Percentiles rank a stretch among this genome's conserved stretches.
These are phyloP conservation scores for Drosophila fuyamai DNA, from an alignment of 1,140 invertebrate species.

Conservation along the genomic window DNA sequence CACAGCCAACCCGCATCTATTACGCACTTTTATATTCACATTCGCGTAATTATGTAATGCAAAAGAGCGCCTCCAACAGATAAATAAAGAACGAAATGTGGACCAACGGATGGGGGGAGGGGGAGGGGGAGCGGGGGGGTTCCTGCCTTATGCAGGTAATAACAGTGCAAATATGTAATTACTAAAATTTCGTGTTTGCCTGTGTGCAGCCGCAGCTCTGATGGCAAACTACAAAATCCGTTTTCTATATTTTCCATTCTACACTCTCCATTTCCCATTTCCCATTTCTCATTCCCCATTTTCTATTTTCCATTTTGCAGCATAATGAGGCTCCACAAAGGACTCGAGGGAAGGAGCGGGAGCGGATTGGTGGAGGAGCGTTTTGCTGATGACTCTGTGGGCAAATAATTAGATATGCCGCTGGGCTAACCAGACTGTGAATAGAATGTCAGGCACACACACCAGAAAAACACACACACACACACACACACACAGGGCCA, in stretches of 20 bases:
- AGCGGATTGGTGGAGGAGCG: slow-evolving; percentile 14
- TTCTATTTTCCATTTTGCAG: not conserved
- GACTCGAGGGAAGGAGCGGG: not conserved
- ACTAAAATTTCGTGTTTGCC: slow-evolving; percentile 22
- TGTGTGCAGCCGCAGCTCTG: slow-evolving; percentile 12
- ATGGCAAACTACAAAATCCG: slow-evolving; percentile 40
- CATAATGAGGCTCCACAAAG: slow-evolving; percentile 41
- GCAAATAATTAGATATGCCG: slow-evolving; percentile 62
- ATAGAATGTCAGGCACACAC: slow-evolving; percentile 44
- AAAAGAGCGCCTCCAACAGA: slow-evolving; percentile 12
- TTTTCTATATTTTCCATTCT: slow-evolving; percentile 39
- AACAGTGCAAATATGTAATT: slow-evolving; percentile 55
- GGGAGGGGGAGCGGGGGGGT: not conserved
- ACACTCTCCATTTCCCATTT: no score
- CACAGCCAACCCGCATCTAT: slow-evolving; percentile 20
- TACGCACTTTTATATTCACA: slow-evolving; percentile 53
- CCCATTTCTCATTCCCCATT: not conserved
- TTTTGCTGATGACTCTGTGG: slow-evolving; percentile 50
- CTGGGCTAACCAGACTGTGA: slow-evolving; percentile 58
- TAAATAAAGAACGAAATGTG: slow-evolving; percentile 33
- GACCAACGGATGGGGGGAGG: not conserved
- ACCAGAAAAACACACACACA: not conserved
- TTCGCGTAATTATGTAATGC: slow-evolving; percentile 56
- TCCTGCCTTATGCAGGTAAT: slow-evolving; percentile 20
- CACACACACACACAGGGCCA: no score